phyloP scores from a whole-genome alignment of 2,113 vertebrate genomes.

The Hippocampus guttulatus region DNA sequence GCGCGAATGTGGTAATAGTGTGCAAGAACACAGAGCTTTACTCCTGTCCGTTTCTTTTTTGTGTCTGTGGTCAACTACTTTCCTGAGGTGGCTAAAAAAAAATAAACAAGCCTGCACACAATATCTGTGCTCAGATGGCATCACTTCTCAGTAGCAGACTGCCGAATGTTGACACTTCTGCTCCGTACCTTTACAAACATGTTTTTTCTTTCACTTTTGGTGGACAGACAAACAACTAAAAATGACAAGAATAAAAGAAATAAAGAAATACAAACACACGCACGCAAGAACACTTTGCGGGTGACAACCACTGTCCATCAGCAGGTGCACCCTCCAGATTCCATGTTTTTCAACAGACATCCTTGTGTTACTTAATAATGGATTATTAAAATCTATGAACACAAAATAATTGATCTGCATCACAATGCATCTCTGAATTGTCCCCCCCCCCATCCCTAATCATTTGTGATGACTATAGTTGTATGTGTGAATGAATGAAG shows the following conservation, averaged over 20 bases:
- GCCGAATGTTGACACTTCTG: slow-evolving; percentile 69
- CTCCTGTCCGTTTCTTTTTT: slow-evolving; percentile 23
- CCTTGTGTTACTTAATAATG: no score
- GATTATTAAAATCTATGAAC: no score
- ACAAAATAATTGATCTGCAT: no score
- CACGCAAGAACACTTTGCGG: no score
- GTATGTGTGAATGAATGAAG: no score
- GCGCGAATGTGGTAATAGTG: slow-evolving; percentile 24
- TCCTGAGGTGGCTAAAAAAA: slow-evolving; percentile 61
- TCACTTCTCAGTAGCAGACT: slow-evolving; percentile 63
- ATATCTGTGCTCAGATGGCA: slow-evolving; percentile 65
- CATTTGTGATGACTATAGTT: no score
- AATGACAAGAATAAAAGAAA: slow-evolving; percentile 15
- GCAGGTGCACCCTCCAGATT: no score
- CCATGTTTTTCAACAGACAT: no score
- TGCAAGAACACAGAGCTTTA: slow-evolving; percentile 41
- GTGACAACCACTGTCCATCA: no score
- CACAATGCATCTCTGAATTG: no score
- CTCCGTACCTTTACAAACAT: slow-evolving; percentile 53
- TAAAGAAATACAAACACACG: no score
- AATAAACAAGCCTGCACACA: slow-evolving; percentile 55
- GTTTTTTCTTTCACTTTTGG: slow-evolving; percentile 35
- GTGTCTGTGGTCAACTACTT: slow-evolving; percentile 64
- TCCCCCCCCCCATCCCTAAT: no score
- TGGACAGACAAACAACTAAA: slow-evolving; percentile 36